Base-by-base conservation (phyloP, 2,113 vertebrate genomes). In the Sturnus vulgaris region DNA sequence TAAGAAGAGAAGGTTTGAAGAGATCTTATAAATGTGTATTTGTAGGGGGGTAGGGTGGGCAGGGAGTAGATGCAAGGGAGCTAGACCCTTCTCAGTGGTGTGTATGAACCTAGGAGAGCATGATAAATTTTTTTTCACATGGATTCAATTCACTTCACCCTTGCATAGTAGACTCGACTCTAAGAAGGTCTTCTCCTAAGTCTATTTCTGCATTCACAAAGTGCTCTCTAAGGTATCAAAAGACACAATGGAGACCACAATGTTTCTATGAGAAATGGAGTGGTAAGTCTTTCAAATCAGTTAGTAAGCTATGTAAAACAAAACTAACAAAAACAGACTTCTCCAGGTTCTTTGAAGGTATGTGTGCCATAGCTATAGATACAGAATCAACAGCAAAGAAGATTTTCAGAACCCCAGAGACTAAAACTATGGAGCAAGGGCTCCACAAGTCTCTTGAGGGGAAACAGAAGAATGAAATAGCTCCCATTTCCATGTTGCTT, bases 21-120 rank as follows among this genome's bases (percentile, higher is more conserved):
- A 66, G 35, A 59, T 55, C 50, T 66, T 39, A 39, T 5, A 40
- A 65, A 59, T 10, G 11, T 21, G 10, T 39, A 53, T 39, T 79
- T 65, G 17, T 21, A 6, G 17, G 2, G 20, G 4, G 1, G 18
- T 21, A 31, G 40, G 9, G 11, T 18, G 2, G 18, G 20, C 15
- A 81, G 22, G 9, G 31, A 59, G 6, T 1, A 84, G 49, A 65
- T 22, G 57, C 33, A 47, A 88, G 5, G 15, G 21, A 88, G 10
- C 5, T n/a, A 83, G 50, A 79, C 61, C n/a, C 21, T 59, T 87
- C 52, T 49, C 53, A 35, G 25, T 18, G 39, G 23, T 19, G 14
- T 24, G 15, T 44, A 39, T 0, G 2, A 88, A 40, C 21, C 22
- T 37, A 76, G 28, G 21, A 80, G 1, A 69, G 31, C 30, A 86